Conservation (phyloP, 2,797 vertebrate species). For the Luscinia megarhynchos region DNA sequence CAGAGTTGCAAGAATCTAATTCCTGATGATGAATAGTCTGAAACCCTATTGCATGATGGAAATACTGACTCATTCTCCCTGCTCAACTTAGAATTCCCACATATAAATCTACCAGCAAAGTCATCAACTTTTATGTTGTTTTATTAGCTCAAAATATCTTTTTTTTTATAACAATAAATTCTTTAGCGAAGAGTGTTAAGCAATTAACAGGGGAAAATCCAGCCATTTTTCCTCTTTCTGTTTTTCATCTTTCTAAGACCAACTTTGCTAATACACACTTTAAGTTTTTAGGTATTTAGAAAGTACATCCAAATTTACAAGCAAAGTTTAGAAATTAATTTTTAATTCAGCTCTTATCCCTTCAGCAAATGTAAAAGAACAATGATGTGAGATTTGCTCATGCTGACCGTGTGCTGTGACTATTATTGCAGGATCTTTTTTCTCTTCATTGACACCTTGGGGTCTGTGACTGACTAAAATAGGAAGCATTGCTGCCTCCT, state of each 20-base stretch:
- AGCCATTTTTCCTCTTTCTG: not conserved
- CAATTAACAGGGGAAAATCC: not conserved
- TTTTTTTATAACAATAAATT: not conserved
- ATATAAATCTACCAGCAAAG: not conserved
- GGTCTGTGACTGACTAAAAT: not conserved
- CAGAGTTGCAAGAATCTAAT: conserved; percentile 60
- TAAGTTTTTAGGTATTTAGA: not conserved
- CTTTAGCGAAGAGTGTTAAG: not conserved
- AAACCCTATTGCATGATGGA: conserved; percentile 57
- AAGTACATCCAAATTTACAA: not conserved
- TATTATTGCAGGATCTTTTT: not conserved
- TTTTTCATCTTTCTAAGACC: not conserved
- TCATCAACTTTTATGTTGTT: not conserved
- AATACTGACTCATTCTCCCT: conserved; percentile 59
- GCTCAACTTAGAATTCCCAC: not conserved
- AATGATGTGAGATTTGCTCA: not conserved
- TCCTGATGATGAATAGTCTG: conserved; percentile 64
- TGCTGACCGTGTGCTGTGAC: not conserved
- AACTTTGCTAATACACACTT: not conserved
- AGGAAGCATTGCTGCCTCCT: not conserved
- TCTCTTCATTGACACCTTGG: not conserved
- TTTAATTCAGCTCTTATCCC: not conserved
- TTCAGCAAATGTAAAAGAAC: not conserved
- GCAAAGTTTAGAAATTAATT: not conserved
- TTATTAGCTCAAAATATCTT: not conserved